A percentile compares a stretch with the other conserved stretches of the same genome.
These are phyloP conservation scores for Standfussiana lucernea DNA, from an alignment of 2,888 invertebrate genomes.

Conservation along the genomic window DNA sequence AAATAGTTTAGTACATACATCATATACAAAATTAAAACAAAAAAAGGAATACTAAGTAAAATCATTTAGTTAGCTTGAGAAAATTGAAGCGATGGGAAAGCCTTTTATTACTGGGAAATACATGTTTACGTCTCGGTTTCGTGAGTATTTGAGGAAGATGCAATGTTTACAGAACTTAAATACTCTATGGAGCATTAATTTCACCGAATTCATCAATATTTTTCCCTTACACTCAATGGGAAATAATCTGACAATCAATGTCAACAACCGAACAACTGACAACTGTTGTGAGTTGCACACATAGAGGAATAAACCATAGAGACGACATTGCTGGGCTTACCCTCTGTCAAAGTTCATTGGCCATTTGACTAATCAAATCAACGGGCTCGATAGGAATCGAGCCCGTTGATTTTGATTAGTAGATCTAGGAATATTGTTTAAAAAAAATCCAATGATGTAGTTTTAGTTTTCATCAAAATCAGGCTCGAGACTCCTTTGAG, in stretches of 20 bases:
- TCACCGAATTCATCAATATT: not conserved
- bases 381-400: too few species aligned
- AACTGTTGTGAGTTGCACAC: not conserved
- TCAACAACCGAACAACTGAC: not conserved
- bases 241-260: not conserved
- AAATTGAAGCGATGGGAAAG: not conserved
- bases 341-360: not conserved
- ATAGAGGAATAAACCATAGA: not conserved
- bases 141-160: not conserved
- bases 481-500: too few species aligned
- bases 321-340: not conserved
- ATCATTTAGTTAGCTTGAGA: not conserved
- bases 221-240: not conserved
- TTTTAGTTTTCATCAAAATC: too few species aligned
- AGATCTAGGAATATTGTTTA: too few species aligned
- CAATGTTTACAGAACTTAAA: not conserved
- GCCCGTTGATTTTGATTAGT: too few species aligned
- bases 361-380: not conserved
- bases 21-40: slow-evolving; percentile 30
- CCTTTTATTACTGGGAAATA: not conserved
- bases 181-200: not conserved
- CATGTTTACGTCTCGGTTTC: not conserved
- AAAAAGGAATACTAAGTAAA: slow-evolving; percentile 35
- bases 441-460: too few species aligned
- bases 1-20: slow-evolving; percentile 35